A percentile compares a stretch with the other conserved stretches of the same genome.
phyloP scores from a whole-genome alignment of 2,797 vertebrate species.

The Coluber constrictor region DNA sequence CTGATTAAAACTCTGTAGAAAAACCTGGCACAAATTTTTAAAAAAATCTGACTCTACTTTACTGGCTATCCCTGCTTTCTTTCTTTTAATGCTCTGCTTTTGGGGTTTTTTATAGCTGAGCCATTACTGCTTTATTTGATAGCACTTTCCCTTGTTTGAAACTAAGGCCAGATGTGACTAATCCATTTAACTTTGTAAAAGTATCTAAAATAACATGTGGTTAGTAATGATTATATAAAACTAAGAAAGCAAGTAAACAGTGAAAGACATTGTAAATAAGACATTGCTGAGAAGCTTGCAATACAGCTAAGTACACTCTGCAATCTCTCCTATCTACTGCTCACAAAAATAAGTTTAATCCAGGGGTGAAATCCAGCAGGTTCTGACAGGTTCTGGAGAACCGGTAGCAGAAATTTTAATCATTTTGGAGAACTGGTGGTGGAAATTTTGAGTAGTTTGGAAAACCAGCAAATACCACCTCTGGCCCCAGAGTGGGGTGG shows the following conservation, averaged over 20 bases:
- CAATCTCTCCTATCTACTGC: not conserved
- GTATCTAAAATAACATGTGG: not conserved
- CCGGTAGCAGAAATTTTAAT: too few species aligned
- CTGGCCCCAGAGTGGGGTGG: too few species aligned
- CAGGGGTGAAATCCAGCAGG: too few species aligned
- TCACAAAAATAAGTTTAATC: not conserved
- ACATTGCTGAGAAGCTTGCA: not conserved
- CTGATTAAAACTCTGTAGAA: conserved; percentile 1
- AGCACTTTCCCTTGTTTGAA: not conserved
- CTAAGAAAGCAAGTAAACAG: not conserved
- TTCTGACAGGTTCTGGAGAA: too few species aligned
- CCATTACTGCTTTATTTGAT: not conserved
- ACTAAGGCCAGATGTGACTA: not conserved
- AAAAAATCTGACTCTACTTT: not conserved
- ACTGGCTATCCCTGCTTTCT: not conserved
- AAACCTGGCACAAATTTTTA: not conserved
- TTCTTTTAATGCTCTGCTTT: not conserved
- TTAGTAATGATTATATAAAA: not conserved
- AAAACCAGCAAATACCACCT: too few species aligned
- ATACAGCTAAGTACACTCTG: not conserved
- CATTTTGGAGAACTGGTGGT: too few species aligned
- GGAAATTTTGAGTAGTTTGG: too few species aligned
- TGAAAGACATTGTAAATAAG: not conserved
- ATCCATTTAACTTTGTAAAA: not conserved
- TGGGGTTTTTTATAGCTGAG: not conserved